A percentile compares a stretch with the other conserved stretches of the same genome.
Evolutionary conservation across 2,888 invertebrate species (phyloP).

Genomic region (Synergus umbraculus): DNA sequence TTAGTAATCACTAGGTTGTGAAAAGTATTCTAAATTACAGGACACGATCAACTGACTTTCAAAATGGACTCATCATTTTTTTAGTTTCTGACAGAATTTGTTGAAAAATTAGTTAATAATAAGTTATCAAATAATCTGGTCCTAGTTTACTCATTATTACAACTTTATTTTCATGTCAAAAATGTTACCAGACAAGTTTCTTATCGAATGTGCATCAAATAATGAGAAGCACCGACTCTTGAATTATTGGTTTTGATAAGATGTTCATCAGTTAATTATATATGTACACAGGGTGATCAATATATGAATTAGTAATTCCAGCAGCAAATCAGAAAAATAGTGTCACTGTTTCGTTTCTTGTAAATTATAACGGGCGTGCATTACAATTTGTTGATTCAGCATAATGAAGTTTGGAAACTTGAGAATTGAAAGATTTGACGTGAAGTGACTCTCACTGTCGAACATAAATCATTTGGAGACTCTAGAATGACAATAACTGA

Average conservation of each 20-base stretch:
- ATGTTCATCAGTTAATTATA: conserved; percentile 14
- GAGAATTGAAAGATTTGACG: conserved; percentile 6
- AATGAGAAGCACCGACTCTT: conserved; percentile 3
- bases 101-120: too few species aligned
- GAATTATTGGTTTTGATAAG: not conserved
- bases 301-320: not conserved
- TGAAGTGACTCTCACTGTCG: conserved; percentile 18
- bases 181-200: not conserved
- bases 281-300: not conserved
- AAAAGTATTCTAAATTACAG: conserved; percentile 4
- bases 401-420: conserved; percentile 22
- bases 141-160: not conserved
- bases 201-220: not conserved
- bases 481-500: conserved; percentile 1
- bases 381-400: conserved; percentile 12
- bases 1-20: conserved; percentile 2
- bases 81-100: too few species aligned
- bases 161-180: not conserved
- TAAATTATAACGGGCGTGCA: not conserved
- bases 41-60: not conserved
- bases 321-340: conserved; percentile 5
- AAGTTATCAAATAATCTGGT: too few species aligned
- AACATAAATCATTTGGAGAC: conserved; percentile 20
- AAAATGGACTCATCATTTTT: not conserved
- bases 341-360: not conserved